Percentiles rank a stretch among this genome's conserved stretches.
Evolutionary conservation across 2,888 invertebrate species (phyloP).

Genomic region (Drosophila anomalata): DNA sequence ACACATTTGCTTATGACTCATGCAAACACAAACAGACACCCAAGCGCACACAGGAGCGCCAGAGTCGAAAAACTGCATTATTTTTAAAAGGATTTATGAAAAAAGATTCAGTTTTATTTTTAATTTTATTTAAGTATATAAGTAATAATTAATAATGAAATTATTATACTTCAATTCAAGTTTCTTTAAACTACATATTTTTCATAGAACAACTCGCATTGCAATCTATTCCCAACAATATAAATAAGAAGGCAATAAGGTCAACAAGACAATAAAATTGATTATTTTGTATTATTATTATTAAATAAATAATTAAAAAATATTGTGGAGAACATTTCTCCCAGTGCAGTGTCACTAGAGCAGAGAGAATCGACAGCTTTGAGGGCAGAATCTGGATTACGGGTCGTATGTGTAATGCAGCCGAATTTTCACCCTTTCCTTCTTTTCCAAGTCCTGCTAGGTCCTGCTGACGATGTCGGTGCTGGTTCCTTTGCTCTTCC

Average conservation of each 20-base stretch:
- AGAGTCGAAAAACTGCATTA: not conserved
- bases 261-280: no score
- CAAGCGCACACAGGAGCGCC: constrained; percentile 4
- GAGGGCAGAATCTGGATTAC: constrained; percentile 48
- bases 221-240: no score
- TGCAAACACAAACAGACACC: constrained; percentile 38
- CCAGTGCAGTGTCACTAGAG: constrained; percentile 12
- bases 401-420: constrained; percentile 60
- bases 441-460: constrained; percentile 3
- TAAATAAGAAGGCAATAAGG: no score
- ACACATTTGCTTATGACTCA: constrained; percentile 75
- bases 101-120: not conserved
- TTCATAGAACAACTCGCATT: no score
- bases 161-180: no score
- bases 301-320: not conserved
- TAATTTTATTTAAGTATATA: not conserved
- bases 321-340: not conserved
- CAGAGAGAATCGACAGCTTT: constrained; percentile 53
- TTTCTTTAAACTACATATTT: no score
- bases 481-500: not conserved
- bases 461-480: constrained; percentile 1
- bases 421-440: constrained; percentile 15
- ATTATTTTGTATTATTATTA: not conserved
- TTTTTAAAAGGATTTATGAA: not conserved
- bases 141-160: not conserved